Evolutionary conservation across 2,888 invertebrate species (phyloP).

Genomic region (Scelioninae gen. 2): DNA sequence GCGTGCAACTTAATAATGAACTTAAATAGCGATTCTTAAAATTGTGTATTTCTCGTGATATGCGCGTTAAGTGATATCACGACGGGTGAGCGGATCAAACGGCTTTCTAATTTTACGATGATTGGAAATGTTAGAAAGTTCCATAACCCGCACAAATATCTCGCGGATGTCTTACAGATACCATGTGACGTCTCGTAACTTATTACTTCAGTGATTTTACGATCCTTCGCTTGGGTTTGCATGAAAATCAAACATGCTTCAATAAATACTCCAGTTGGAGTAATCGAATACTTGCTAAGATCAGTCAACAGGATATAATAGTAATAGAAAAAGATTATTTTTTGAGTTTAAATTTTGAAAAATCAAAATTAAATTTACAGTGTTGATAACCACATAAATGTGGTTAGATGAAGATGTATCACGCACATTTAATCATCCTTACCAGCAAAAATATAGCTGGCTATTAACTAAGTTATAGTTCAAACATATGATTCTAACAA

Average conservation of each 20-base stretch:
- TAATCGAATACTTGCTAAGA: conserved; percentile 28
- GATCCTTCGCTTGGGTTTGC: conserved; percentile 44
- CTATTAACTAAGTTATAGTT: no score
- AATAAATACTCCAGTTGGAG: conserved; percentile 42
- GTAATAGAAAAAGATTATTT: conserved; percentile 16
- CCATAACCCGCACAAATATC: conserved; percentile 54
- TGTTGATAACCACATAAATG: no score
- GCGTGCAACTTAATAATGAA: conserved; percentile 45
- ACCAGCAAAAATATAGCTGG: no score
- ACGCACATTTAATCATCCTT: no score
- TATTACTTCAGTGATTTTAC: conserved; percentile 45
- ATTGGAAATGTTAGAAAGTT: conserved; percentile 60
- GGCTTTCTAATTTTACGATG: conserved; percentile 60
- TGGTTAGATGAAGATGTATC: no score
- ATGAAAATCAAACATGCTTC: conserved; percentile 52
- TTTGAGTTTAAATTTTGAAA: no score
- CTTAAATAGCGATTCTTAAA: conserved; percentile 46
- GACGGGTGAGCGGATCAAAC: conserved; percentile 57
- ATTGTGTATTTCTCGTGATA: conserved; percentile 48
- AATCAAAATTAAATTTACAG: no score
- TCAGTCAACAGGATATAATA: neutral
- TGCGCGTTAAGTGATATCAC: conserved; percentile 50
- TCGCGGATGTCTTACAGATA: conserved; percentile 51
- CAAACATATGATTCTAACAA: no score
- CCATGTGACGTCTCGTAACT: conserved; percentile 44